Base-by-base conservation (phyloP, 2,888 invertebrate species). In the Drosophila mimica region DNA sequence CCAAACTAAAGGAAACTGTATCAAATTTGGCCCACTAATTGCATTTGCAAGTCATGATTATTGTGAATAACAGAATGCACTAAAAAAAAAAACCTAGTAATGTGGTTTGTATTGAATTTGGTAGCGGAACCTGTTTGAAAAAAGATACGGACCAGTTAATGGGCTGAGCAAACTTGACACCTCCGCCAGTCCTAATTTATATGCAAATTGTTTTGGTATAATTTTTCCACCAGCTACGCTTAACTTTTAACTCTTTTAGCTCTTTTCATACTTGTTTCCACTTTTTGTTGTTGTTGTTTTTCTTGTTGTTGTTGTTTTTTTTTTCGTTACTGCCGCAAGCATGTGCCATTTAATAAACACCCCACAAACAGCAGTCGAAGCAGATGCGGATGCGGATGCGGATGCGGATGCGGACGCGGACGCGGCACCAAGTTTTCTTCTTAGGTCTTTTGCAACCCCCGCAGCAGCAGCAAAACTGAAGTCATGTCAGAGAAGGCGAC, bases 131-230 rank as follows among this genome's bases (percentile, higher is more conserved):
- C 49, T 53, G 61, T 62, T 58, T 30, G 46, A 4, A 34, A 30
- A 57, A 20, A 20, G 28, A 46, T 40, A 28, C 20, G 15, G 54
- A 20, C 33, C 28, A 43, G 31, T 30, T 48, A 11, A 43, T 15
- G 30, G 33, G 13, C 40, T 53, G 57, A 33, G 64, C 40, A 59
- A 64, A 65, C 68, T 81, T 86, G 78, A 82, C 87, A 87, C 87
- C 79, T 86, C 70, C 43, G 59, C 70, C 82, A 71, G 75, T 81
- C 85, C 85, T 86, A 82, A 86, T 86, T 85, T 86, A 88, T 82
- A 86, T 86, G 86, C 83, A 86, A 86, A 86, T 86, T 81, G 79
- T 88, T 88, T 88, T 56, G 68, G 72, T 78, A 86, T 62, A 74
- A 83, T 76, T 73, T 76, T 63, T 62, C 57, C 57, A 62, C 59